Evolutionary conservation across 1,140 invertebrate species (phyloP), one percentile per base, ranked within the genome.

Genomic region (Limonius californicus): DNA sequence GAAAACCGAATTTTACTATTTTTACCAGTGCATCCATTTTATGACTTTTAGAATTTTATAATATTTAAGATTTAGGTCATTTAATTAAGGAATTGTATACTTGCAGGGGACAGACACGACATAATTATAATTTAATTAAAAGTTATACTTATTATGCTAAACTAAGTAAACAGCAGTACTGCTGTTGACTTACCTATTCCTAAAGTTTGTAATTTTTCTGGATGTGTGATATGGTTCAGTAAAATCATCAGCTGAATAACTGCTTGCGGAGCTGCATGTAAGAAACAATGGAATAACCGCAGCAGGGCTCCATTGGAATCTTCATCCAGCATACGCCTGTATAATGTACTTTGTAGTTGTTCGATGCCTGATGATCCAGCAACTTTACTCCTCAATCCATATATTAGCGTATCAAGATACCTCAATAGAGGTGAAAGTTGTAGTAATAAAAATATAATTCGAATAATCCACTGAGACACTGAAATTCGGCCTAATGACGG

Each of bases 271-370:
- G 73, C 74, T n/a, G 72, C 68, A 73, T 87, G 84, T 71, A 87
- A 78, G 69, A 87, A 88, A 61, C 81, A 81, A 71, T 88, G 85
- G 72, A 87, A 86, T 61, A 88, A 77, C 54, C 85, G 72, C 47
- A 88, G 73, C 55, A 87, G 70, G 32, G 81, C 77, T 8, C 81
- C 79, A 75, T 84, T 83, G 0, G 80, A 77, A 68, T 84, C 82
- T 75, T 84, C 82, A 69, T 81, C 81, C 35, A 82, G 67, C 81
- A 83, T 82, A 42, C 74, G 72, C 6, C 77, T 74, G 58, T 78
- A 81, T 58, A 78, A 77, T 39, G 67, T 65, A 14, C 74, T 73
- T 20, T 74, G 70, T 64, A 78, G 72, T 15, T 70, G 66, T 14
- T 68, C 61, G 35, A 67, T 72, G 18, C 76, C 72, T 14, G 76